A percentile compares a stretch with the other conserved stretches of the same genome.
phyloP scores from a whole-genome alignment of 2,888 invertebrate genomes.

The Sussaba pulchella region DNA sequence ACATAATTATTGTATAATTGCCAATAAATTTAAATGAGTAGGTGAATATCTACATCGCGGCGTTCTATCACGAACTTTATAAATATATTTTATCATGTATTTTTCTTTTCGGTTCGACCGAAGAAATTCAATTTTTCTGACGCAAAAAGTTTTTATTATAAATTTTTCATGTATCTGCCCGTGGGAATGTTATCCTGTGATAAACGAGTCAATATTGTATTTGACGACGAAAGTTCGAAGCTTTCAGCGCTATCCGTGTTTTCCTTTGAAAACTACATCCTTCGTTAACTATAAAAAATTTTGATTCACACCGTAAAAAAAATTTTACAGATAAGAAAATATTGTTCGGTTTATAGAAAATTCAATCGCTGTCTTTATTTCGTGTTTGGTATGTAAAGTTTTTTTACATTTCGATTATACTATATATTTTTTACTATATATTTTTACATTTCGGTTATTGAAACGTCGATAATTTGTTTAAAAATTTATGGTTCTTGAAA shows the following conservation, averaged over 20 bases:
- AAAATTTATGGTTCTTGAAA: background rate
- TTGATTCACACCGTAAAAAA: background rate
- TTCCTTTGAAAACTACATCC: background rate
- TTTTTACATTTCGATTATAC: slow-evolving; percentile 3
- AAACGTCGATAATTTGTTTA: background rate
- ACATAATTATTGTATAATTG: slow-evolving; percentile 58
- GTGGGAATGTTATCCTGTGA: background rate
- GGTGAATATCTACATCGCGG: slow-evolving; percentile 1
- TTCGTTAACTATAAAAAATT: background rate
- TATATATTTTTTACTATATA: background rate
- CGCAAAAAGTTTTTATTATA: background rate
- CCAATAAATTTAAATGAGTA: slow-evolving; percentile 44
- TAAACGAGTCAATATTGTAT: background rate
- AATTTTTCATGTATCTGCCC: background rate
- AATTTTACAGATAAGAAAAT: background rate
- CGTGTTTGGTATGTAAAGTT: background rate
- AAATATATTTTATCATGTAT: too few species aligned
- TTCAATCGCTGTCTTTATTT: background rate
- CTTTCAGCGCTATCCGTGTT: background rate
- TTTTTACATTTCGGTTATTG: background rate
- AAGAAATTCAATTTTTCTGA: too few species aligned
- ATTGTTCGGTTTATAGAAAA: background rate
- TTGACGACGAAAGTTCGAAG: background rate
- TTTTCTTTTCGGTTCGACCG: too few species aligned
- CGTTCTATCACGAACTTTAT: slow-evolving; percentile 4